These are phyloP conservation scores for Trididemnum clinides DNA, from an alignment of 23 tunicate genomes.

Conservation along the genomic window DNA sequence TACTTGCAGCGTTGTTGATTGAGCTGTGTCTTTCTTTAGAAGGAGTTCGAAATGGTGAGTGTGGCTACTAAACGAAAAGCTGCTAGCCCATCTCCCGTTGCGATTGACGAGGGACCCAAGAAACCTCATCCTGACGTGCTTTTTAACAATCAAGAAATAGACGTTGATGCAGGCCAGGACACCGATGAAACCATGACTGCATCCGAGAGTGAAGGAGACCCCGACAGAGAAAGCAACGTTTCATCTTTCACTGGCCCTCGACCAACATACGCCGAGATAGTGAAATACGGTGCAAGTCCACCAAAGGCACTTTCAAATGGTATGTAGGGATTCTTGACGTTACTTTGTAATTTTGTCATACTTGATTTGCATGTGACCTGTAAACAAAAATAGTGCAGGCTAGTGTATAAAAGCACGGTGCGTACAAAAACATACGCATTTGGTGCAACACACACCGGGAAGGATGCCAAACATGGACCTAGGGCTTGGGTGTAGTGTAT, in stretches of 20 bases:
- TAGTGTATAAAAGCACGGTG: too few relatives aligned
- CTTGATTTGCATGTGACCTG: too few relatives aligned
- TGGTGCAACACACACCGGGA: too few relatives aligned
- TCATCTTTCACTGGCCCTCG: not conserved
- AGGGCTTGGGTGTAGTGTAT: too few relatives aligned
- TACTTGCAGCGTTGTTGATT: too few relatives aligned
- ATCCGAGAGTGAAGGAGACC: constrained; percentile 49
- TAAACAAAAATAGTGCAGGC: too few relatives aligned
- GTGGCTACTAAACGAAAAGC: constrained; percentile 31
- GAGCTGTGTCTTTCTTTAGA: not conserved
- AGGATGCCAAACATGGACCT: too few relatives aligned
- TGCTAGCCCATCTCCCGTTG: not conserved
- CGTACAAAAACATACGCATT: too few relatives aligned
- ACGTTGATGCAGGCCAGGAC: not conserved
- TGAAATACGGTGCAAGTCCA: constrained; percentile 46
- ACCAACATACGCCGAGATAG: constrained; percentile 84
- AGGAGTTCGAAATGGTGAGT: not conserved
- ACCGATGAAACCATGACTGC: constrained; percentile 69
- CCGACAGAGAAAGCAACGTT: not conserved
- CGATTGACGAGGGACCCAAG: not conserved
- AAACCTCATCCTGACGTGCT: not conserved
- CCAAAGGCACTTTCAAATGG: not conserved
- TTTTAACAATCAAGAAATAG: not conserved
- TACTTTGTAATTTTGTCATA: too few relatives aligned
- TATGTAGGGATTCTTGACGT: too few relatives aligned